These are phyloP conservation scores for Sitta carolinensis DNA, from an alignment of 2,797 vertebrate species.

Conservation along the genomic window DNA sequence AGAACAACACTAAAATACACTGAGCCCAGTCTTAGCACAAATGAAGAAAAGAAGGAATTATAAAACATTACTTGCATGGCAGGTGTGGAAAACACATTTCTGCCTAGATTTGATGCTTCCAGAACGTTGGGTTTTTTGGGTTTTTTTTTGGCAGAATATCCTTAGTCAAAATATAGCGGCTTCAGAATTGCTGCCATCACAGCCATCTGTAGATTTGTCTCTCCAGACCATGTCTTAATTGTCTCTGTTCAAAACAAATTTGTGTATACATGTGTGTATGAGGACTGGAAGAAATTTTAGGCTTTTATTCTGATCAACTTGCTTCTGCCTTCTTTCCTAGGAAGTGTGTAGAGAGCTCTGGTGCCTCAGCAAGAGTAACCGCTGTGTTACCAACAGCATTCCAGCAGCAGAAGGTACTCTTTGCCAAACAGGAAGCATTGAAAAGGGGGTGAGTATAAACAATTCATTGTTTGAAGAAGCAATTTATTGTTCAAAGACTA, in stretches of 20 bases:
- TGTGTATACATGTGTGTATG: neutral
- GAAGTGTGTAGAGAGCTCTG: slow-evolving; percentile 99
- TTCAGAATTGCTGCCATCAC: slow-evolving; percentile 6
- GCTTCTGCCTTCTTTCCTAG: slow-evolving; percentile 98
- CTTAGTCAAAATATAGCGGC: neutral
- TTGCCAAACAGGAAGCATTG: slow-evolving; percentile 95
- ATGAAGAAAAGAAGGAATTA: neutral
- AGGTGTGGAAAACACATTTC: neutral
- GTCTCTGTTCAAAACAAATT: neutral
- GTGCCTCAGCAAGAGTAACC: slow-evolving; percentile 99
- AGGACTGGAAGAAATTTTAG: neutral
- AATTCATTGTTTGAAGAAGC: slow-evolving; percentile 61
- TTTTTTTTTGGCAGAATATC: neutral
- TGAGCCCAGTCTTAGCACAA: neutral
- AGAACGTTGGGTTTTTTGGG: neutral
- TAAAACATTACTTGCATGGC: neutral
- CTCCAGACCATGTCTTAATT: neutral
- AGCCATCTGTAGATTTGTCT: neutral
- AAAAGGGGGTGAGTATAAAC: slow-evolving; percentile 91
- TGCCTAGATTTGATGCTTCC: neutral
- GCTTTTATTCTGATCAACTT: slow-evolving; percentile 92
- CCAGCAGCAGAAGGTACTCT: slow-evolving; percentile 96
- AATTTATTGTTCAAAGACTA: neutral
- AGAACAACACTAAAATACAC: neutral
- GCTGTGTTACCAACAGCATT: slow-evolving; percentile 97